Base-by-base conservation (phyloP, 1,140 invertebrate species). In the Heliconius congener region DNA sequence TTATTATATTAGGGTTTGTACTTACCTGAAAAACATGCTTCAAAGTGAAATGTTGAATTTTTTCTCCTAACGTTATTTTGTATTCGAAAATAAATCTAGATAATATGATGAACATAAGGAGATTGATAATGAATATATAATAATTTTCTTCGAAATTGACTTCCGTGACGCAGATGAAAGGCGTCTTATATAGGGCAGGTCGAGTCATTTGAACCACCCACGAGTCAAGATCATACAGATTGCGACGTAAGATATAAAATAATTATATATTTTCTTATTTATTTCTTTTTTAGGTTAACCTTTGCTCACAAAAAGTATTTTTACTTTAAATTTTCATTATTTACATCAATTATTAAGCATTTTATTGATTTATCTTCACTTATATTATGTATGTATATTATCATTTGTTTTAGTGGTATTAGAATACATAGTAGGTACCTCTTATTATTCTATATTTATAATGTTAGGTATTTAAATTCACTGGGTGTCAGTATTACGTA, bases 401-500 rank as follows among this genome's bases (percentile, higher is more conserved):
- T 19, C 1, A 52, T 52, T 52, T 18, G 5, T 52, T 52, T 52
- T 19, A 52, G 16, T 18, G 50, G 8, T 52, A 52, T 52, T 52
- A 52, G 16, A 19, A 8, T 52, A 52, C 50, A 19, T 52, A 52
- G 16, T 52, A 19, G 6, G 50, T 52, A 52, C 50, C 18, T 19
- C 6, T 19, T 52, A 16, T 46, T 46, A 46, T 46, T 46, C 42
- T 46, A 46, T 13, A 19, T 66, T 27, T 66, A 66, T 66, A 66
- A 30, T 66, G 3, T 23, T 60, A 60, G 9, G 16, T 77, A 77
- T 72, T 77, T 80, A 60, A 57, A 72, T 70, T 42, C 71, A 80
- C 42, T 76, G 42, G 46, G n/a, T 72, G 82, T 86, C 86, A 90
- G 87, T 88, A 89, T 88, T 90, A 89, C 80, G 57, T 83, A 79